Evolutionary conservation across 2,888 invertebrate species (phyloP).

Genomic region (Drosophila ezoana): DNA sequence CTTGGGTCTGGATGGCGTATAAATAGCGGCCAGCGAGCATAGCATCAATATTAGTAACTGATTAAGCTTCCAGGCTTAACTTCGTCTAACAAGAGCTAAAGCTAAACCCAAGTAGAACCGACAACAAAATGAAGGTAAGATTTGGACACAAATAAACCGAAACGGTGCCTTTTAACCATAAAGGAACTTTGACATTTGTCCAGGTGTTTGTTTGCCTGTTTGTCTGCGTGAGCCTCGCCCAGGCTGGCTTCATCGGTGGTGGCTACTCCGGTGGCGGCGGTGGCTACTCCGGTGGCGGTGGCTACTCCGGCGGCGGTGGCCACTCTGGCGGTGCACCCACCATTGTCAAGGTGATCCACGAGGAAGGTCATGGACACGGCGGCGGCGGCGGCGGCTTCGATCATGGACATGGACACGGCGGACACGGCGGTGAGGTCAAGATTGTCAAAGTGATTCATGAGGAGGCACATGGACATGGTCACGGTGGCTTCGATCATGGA

Average conservation of each 20-base stretch:
- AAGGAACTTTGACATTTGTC: background rate
- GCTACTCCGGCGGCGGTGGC: conserved; percentile 50
- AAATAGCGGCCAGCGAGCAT: conserved; percentile 53
- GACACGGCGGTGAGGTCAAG: conserved; percentile 38
- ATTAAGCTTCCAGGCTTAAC: conserved; percentile 59
- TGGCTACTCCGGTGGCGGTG: conserved; percentile 31
- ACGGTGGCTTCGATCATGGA: conserved; percentile 18
- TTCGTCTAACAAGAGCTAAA: conserved; percentile 60
- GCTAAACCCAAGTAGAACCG: conserved; percentile 56
- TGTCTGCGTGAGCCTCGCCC: conserved; percentile 60
- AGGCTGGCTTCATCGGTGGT: conserved; percentile 66
- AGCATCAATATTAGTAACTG: conserved; percentile 59
- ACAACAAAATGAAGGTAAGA: conserved; percentile 74
- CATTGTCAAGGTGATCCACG: conserved; percentile 51
- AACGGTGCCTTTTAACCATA: too few species aligned
- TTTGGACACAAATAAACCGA: too few species aligned
- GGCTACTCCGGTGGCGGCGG: conserved; percentile 43
- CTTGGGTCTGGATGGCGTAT: conserved; percentile 41
- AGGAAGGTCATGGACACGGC: conserved; percentile 42
- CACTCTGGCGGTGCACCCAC: conserved; percentile 49
- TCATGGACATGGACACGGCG: conserved; percentile 25
- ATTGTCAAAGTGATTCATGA: conserved; percentile 62
- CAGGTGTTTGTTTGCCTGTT: conserved; percentile 71
- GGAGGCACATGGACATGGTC: conserved; percentile 35
- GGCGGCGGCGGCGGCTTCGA: conserved; percentile 35